Base-by-base conservation (phyloP, 2,797 vertebrate species). In the Ispidina lecontei region DNA sequence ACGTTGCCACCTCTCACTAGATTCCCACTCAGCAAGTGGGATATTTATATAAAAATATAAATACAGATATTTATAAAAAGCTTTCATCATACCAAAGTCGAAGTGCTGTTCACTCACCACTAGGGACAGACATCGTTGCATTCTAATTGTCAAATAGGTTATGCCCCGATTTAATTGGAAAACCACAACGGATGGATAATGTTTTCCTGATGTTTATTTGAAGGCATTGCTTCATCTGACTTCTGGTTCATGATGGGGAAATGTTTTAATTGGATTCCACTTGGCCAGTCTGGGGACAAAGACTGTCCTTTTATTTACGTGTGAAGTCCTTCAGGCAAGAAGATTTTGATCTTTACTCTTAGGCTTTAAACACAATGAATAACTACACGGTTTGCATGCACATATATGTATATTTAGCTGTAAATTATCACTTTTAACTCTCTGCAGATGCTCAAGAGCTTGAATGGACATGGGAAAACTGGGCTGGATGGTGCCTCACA, bases 161-260 rank as follows among this genome's bases (percentile, higher is more conserved):
- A 63, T 82, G 79, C 49, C 69, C 73, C 54, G 28, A 82, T 93
- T 95, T 96, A 94, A 95, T 80, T 90, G 89, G 62, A 92, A 95
- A 96, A 69, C 64, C 76, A 63, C 63, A 91, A 81, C 7, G 90
- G 5, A 93, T 54, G 63, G 82, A 77, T 68, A 91, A 68, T 73
- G 4, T 79, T 86, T 95, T 69, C 55, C 49, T 69, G 84, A 33
- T 7, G 14, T 56, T 93, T 89, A 87, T 90, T 96, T 56, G 56
- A 81, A 92, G 68, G 23, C 14, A 15, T 12, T 82, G 19, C 58
- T 90, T 90, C 91, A 91, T 92, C 63, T 56, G 72, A 79, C 64
- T 92, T 89, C 54, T 13, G 88, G 79, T 44, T 94, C 69, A 73
- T 71, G 65, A 93, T 31, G 16, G n/a, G 39, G 63, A 84, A 93